Evolutionary conservation across 2,888 invertebrate species (phyloP), one percentile per base, ranked within the genome.

Genomic region (Trachelus stipa): DNA sequence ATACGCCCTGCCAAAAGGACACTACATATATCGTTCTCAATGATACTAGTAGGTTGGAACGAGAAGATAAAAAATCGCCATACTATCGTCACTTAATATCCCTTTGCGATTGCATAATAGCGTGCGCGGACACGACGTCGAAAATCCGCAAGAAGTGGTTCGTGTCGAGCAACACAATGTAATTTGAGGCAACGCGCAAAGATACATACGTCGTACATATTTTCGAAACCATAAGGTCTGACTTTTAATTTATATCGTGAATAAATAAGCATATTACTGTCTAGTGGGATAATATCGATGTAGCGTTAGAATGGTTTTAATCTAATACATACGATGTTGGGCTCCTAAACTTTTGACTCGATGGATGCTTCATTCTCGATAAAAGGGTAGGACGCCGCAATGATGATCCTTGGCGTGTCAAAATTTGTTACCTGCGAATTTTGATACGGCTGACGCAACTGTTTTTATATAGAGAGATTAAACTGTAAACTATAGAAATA

Each of bases 201-300:
- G 73, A 68, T 37, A 78, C 73, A 76, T 76, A 74, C 37, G 23
- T 78, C 35, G 37, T 75, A 78, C 73, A 78, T 75, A 78, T 68
- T 75, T 78, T 73, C 73, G 75, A 78, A 78, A 78, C 78, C 68
- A 74, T 78, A 78, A 78, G 78, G 78, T 78, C 78, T 78, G 78
- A 78, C 73, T 78, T 77, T 78, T 78, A 78, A 78, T 78, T 78
- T 78, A 78, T 78, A 78, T 78, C 73, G 56, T 68, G 73, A 75
- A 69, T 78, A 78, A 75, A 73, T 56, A 71, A 71, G 71, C 71
- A 30, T 40, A 74, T 78, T 75, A 76, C 71, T 56, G 73, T 78
- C 68, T 76, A 78, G 75, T 75, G 69, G 68, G 73, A 75, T 73
- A 76, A 71, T 73, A 73, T 37, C 56, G 33, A 31, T 56, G 56